These are phyloP conservation scores for Pecten maximus DNA, from an alignment of 2,888 invertebrate genomes.

Conservation along the genomic window DNA sequence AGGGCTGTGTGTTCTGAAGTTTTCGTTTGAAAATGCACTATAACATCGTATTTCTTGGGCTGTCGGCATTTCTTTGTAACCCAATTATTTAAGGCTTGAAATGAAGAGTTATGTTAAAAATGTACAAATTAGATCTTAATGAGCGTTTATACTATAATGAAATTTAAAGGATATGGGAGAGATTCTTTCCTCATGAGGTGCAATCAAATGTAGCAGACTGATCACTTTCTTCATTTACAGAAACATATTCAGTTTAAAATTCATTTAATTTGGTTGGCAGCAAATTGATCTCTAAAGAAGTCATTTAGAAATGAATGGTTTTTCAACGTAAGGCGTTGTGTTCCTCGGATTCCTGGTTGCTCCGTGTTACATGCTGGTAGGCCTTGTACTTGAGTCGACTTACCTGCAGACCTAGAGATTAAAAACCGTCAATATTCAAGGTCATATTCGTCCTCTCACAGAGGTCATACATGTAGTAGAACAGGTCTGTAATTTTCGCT, in stretches of 20 bases:
- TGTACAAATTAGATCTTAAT: neutral
- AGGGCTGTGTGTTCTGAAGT: too few relatives aligned
- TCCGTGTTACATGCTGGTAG: neutral
- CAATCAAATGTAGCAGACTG: neutral
- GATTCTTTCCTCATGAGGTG: neutral
- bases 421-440: neutral
- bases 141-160: neutral
- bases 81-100: neutral
- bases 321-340: neutral
- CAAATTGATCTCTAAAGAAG: neutral
- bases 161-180: neutral
- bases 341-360: neutral
- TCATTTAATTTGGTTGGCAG: slow-evolving; percentile 8
- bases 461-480: neutral
- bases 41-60: too few relatives aligned
- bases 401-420: neutral
- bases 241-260: neutral
- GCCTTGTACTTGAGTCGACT: neutral
- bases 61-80: neutral
- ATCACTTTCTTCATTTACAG: neutral
- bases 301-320: neutral
- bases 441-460: neutral
- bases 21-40: too few relatives aligned
- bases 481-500: neutral
- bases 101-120: neutral